Conservation (phyloP, 2,888 invertebrate genomes). For the Congeria kusceri region DNA sequence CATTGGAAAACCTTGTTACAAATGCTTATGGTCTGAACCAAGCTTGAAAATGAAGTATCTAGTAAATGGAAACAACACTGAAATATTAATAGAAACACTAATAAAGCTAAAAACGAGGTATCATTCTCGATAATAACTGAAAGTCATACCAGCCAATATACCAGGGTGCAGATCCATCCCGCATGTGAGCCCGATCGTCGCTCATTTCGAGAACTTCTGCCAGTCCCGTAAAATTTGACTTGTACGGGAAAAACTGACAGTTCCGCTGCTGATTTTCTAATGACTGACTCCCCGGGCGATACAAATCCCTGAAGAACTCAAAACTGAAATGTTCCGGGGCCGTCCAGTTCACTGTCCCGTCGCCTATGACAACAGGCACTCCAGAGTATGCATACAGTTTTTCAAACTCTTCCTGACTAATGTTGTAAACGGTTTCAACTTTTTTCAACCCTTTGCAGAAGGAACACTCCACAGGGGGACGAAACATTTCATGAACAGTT, state of each 20-base stretch:
- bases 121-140: background rate
- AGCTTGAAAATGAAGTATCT: no score
- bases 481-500: conserved; percentile 86
- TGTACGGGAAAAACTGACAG: conserved; percentile 97
- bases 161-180: conserved; percentile 89
- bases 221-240: conserved; percentile 92
- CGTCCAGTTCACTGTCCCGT: conserved; percentile 93
- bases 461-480: conserved; percentile 92
- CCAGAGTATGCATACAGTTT: conserved; percentile 91
- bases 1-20: no score
- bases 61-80: no score
- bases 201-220: conserved; percentile 94
- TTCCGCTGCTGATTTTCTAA: conserved; percentile 85
- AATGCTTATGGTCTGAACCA: no score
- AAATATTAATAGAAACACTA: no score
- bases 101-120: no score
- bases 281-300: conserved; percentile 87
- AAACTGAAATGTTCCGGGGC: conserved; percentile 92
- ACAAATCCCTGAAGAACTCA: conserved; percentile 91
- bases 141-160: conserved; percentile 89
- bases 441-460: conserved; percentile 90
- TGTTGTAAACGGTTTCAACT: conserved; percentile 89
- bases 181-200: conserved; percentile 89
- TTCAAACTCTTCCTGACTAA: conserved; percentile 91
- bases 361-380: conserved; percentile 93